Percentiles rank a stretch among this genome's conserved stretches.
Conservation (phyloP, 2,888 invertebrate genomes). For the Frankliniella intonsa region DNA sequence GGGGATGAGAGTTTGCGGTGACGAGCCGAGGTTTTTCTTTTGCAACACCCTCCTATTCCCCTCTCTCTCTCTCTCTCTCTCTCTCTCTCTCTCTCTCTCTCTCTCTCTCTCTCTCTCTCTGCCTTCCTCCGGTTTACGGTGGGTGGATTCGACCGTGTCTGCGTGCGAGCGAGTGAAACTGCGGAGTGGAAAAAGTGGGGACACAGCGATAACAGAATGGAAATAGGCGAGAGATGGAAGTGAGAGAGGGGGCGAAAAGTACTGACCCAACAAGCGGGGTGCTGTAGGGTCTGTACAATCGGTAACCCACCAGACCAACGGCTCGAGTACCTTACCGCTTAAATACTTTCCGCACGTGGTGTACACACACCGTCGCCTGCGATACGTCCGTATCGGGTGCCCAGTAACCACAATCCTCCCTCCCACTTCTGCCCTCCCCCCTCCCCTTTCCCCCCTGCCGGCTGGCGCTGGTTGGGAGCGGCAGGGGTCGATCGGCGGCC, state of each 20-base stretch:
- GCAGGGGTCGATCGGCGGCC: conserved; percentile 9
- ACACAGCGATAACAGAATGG: background rate
- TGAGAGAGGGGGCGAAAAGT: background rate
- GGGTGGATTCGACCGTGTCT: too few relatives aligned
- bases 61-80: too few relatives aligned
- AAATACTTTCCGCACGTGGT: background rate
- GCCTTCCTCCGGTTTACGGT: too few relatives aligned
- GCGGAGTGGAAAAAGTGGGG: background rate
- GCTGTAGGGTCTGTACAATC: background rate
- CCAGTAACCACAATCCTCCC: conserved; percentile 13
- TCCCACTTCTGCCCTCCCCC: background rate
- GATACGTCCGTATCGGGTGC: conserved; percentile 16
- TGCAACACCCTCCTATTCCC: too few relatives aligned
- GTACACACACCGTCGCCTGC: background rate
- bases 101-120: too few relatives aligned
- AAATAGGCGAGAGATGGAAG: background rate
- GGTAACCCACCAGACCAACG: too few relatives aligned
- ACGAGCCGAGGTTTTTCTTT: too few relatives aligned
- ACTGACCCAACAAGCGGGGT: background rate
- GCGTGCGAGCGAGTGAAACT: too few relatives aligned
- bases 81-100: too few relatives aligned
- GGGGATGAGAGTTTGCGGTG: too few relatives aligned
- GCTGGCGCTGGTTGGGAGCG: background rate
- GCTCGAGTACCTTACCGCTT: too few relatives aligned
- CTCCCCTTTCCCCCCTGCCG: background rate